Base-by-base conservation (phyloP, 2,888 invertebrate genomes). In the Ernsta delagoae region DNA sequence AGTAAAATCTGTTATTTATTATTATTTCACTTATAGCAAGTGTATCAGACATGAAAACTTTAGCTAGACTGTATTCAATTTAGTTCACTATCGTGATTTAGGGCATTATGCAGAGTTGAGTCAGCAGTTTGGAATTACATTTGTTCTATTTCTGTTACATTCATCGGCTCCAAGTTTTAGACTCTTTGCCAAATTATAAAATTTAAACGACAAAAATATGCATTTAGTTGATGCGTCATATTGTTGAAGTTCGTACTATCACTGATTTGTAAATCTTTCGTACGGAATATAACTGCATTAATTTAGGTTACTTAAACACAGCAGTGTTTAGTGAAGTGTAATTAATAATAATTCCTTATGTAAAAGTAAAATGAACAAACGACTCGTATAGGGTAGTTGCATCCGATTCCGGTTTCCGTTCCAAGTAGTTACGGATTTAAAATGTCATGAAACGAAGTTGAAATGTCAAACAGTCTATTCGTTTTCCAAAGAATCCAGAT, bases 111-210 rank as follows among this genome's bases (percentile, higher is more conserved):
- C 74, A 78, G 70, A 76, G 79, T 85, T 87, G 86, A 88, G 78
- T 87, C 84, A 88, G 82, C 79, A 77, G 78, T 79, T 80, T 84
- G 88, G 86, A 89, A 88, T 87, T 86, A 82, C 83, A 53, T 62
- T 39, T 60, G 77, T 84, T 88, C 88, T 90, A 91, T 89, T 89
- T 87, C 81, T 79, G 85, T 79, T 83, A 80, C 84, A 80, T 85
- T 84, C 83, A 88, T 84, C 83, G 83, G 83, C 83, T 80, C 79
- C 78, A 78, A 81, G 80, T 80, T 84, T 84, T 84, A 85, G 83
- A 83, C 82, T 85, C 82, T 43, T 43, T 79, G 90, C 90, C 89
- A 90, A 90, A 87, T 87, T 87, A 87, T 91, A 86, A 87, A 89
- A 80, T 86, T 85, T 65, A 83, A 85, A 89, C 82, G 87, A 87